These are phyloP conservation scores for Smutsia temminckii DNA, from an alignment of 2,797 vertebrate genomes.

Conservation along the genomic window DNA sequence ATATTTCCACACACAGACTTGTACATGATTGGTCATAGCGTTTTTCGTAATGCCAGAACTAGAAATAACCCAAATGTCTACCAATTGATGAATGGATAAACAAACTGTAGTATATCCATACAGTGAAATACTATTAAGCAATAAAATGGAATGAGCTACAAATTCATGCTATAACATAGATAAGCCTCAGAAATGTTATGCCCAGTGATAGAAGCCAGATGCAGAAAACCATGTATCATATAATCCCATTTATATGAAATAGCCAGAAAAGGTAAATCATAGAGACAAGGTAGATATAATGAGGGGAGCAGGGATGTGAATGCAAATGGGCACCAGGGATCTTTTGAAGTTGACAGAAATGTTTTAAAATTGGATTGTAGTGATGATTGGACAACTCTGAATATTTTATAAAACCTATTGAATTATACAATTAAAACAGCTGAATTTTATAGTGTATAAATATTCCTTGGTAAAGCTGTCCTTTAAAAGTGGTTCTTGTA, in stretches of 20 bases:
- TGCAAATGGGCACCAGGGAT: neutral
- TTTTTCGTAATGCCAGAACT: neutral
- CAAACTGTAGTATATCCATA: no score
- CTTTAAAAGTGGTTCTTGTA: neutral
- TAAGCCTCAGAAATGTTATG: neutral
- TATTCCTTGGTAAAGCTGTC: neutral
- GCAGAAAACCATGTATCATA: no score
- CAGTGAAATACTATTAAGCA: neutral
- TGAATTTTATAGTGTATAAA: neutral
- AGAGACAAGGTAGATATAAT: no score
- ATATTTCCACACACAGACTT: neutral
- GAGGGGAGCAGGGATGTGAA: neutral
- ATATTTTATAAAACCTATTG: neutral
- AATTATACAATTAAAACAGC: neutral
- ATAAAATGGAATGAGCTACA: neutral
- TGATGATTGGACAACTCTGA: neutral
- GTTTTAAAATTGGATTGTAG: neutral
- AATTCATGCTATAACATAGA: neutral
- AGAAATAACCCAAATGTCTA: neutral
- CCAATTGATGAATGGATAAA: neutral
- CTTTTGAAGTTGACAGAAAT: neutral
- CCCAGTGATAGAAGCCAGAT: no score
- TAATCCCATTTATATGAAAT: neutral
- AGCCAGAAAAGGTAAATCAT: neutral
- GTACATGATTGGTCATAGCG: neutral